Percentiles rank a stretch among this genome's conserved stretches.
These are phyloP conservation scores for Lytechinus variegatus DNA, from an alignment of 35 echinoderm and acorn worm species.

Conservation along the genomic window DNA sequence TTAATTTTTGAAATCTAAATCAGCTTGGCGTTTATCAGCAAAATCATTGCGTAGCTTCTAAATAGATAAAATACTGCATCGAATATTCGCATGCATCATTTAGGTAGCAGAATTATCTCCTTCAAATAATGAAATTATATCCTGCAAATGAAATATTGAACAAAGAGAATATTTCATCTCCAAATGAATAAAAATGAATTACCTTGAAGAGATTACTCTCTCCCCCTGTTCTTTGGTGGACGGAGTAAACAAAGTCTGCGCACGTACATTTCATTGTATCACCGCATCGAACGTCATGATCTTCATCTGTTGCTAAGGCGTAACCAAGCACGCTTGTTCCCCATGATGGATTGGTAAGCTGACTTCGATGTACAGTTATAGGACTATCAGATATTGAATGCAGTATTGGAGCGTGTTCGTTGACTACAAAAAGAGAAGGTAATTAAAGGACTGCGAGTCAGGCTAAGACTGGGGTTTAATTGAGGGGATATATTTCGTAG, in stretches of 20 bases:
- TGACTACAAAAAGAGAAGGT: conserved; percentile 11
- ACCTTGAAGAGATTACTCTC: conserved; percentile 17
- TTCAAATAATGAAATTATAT: neutral
- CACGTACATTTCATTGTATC: neutral
- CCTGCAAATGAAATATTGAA: neutral
- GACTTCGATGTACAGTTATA: neutral
- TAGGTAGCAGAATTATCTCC: neutral
- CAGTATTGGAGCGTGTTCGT: neutral
- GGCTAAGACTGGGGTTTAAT: neutral
- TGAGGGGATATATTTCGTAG: neutral
- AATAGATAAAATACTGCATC: neutral
- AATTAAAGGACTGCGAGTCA: neutral
- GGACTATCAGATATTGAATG: neutral
- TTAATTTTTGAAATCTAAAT: too few species aligned
- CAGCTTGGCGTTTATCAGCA: too few species aligned
- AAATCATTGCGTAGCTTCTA: too few species aligned
- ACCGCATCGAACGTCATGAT: neutral
- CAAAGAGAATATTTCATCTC: neutral
- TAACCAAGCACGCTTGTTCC: neutral
- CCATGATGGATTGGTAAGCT: neutral
- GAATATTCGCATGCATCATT: neutral
- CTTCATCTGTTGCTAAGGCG: conserved; percentile 38
- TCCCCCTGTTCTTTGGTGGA: neutral
- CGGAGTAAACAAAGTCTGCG: neutral
- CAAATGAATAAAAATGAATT: neutral